phyloP scores from a whole-genome alignment of 2,797 vertebrate species.

The Selene dorsalis region DNA sequence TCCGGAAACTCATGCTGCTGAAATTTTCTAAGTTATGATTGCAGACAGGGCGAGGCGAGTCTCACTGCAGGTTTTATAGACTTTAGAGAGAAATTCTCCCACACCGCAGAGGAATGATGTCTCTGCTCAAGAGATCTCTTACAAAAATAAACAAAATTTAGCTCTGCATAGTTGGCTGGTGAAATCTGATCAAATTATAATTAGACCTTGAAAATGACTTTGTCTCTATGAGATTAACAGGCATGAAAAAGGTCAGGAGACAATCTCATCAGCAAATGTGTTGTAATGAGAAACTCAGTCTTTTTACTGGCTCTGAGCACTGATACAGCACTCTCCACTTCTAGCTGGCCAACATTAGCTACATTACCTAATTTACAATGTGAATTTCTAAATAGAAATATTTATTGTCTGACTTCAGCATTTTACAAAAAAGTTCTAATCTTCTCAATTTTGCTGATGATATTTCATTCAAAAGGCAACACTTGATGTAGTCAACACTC shows the following conservation, averaged over 20 bases:
- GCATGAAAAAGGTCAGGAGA: constrained; percentile 43
- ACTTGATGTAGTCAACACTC: background rate
- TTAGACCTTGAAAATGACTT: constrained; percentile 54
- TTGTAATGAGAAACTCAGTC: constrained; percentile 31
- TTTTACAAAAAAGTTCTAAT: background rate
- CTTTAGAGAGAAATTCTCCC: constrained; percentile 60
- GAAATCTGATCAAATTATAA: constrained; percentile 60
- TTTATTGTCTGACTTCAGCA: background rate
- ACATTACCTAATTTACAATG: background rate
- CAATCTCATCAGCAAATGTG: constrained; percentile 45
- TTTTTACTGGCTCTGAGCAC: constrained; percentile 31
- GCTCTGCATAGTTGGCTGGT: constrained; percentile 38
- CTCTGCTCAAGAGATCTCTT: constrained; percentile 52
- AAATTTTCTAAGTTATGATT: constrained; percentile 64
- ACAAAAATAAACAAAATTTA: constrained; percentile 64
- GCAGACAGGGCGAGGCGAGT: constrained; percentile 61
- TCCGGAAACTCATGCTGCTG: constrained; percentile 46
- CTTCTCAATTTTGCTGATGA: background rate
- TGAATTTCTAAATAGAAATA: background rate
- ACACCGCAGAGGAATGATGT: constrained; percentile 61
- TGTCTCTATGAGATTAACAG: constrained; percentile 47
- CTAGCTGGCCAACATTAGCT: constrained; percentile 5
- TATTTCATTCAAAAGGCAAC: background rate
- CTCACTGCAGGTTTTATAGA: constrained; percentile 66
- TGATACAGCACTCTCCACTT: constrained; percentile 18